These are phyloP conservation scores for Pachypanchax playfairii DNA, from an alignment of 2,113 vertebrate species.

Conservation along the genomic window DNA sequence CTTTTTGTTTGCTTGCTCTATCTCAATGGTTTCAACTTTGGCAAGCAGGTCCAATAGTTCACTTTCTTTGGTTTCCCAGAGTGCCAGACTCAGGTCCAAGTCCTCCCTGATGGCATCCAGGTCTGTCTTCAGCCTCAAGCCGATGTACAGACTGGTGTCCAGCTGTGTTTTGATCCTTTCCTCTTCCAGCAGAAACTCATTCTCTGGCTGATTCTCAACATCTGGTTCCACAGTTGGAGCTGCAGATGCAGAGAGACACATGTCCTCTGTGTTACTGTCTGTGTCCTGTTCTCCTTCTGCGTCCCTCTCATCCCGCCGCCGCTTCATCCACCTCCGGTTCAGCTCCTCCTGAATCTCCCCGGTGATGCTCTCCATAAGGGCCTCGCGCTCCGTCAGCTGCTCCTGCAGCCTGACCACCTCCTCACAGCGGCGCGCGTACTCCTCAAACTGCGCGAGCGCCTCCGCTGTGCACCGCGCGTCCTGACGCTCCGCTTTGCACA, in stretches of 20 bases:
- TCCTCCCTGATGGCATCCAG: constrained; percentile 84
- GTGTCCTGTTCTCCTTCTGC: constrained; percentile 60
- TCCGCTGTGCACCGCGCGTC: constrained; percentile 51
- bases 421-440: constrained; percentile 82
- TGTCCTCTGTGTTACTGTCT: constrained; percentile 61
- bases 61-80: constrained; percentile 85
- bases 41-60: constrained; percentile 87
- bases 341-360: constrained; percentile 92
- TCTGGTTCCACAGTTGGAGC: constrained; percentile 26
- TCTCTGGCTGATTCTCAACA: constrained; percentile 65
- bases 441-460: constrained; percentile 80
- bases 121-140: constrained; percentile 90
- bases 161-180: constrained; percentile 90
- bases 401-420: constrained; percentile 87
- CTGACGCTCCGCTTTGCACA: constrained; percentile 37
- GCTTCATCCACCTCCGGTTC: constrained; percentile 91
- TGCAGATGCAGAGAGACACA: constrained; percentile 6
- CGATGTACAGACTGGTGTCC: constrained; percentile 93
- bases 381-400: constrained; percentile 87
- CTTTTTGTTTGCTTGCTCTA: constrained; percentile 43
- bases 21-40: constrained; percentile 81
- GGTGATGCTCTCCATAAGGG: constrained; percentile 86
- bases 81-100: constrained; percentile 84
- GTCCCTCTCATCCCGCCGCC: constrained; percentile 82
- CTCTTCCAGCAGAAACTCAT: constrained; percentile 82